Percentiles rank a stretch among this genome's conserved stretches.
Evolutionary conservation across 2,888 invertebrate genomes (phyloP).

Genomic region (Leptarthrus brevirostris): DNA sequence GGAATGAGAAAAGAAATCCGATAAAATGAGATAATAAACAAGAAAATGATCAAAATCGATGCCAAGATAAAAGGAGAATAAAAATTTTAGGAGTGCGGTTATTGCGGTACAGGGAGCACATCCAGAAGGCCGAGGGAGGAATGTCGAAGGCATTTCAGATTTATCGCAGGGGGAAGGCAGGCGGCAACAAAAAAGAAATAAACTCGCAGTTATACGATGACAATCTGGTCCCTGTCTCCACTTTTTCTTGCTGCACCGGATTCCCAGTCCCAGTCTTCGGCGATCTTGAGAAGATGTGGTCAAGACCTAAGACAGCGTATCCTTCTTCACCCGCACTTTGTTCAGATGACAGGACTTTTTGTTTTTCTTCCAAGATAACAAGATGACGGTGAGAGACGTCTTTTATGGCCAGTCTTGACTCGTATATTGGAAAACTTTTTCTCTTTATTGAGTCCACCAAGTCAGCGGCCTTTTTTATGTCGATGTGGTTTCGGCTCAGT

Average conservation of each 20-base stretch:
- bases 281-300: conserved; percentile 43
- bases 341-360: conserved; percentile 44
- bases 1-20: conserved; percentile 41
- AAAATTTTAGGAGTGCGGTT: conserved; percentile 45
- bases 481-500: conserved; percentile 43
- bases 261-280: conserved; percentile 13
- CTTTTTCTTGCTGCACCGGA: conserved; percentile 45
- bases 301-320: conserved; percentile 41
- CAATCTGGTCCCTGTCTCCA: conserved; percentile 45
- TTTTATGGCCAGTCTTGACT: conserved; percentile 43
- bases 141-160: conserved; percentile 40
- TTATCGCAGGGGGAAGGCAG: conserved; percentile 42
- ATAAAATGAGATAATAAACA: conserved; percentile 46
- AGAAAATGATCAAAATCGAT: conserved; percentile 47
- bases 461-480: conserved; percentile 47
- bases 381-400: conserved; percentile 44
- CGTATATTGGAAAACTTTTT: conserved; percentile 38
- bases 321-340: conserved; percentile 48
- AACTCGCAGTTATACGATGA: conserved; percentile 30
- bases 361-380: conserved; percentile 30
- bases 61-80: conserved; percentile 43
- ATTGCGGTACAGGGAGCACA: conserved; percentile 39
- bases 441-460: conserved; percentile 31
- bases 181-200: conserved; percentile 32
- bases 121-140: conserved; percentile 45